phyloP scores from a whole-genome alignment of 2,888 invertebrate species.

The Atethmia centrago region DNA sequence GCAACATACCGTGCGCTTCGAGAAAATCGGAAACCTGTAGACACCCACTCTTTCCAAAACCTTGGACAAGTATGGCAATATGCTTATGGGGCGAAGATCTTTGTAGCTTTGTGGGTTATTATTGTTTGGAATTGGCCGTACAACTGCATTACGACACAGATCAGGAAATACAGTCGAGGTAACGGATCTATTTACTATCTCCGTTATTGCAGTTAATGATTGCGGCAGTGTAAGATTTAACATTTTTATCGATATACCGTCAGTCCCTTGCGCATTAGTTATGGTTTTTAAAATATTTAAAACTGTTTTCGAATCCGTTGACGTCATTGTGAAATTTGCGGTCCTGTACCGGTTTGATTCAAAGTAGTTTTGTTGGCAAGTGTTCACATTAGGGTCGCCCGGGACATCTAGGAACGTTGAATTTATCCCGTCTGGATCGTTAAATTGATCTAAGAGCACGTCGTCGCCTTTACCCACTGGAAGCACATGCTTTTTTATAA shows the following conservation, averaged over 20 bases:
- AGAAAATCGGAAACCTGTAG: not conserved
- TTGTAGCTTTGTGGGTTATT: not conserved
- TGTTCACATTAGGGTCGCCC: not conserved
- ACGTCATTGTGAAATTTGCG: not conserved
- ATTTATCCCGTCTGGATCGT: not conserved
- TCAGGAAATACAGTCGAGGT: too few relatives aligned
- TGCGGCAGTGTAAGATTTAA: not conserved
- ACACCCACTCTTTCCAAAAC: not conserved
- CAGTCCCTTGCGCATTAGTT: not conserved
- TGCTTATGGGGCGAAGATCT: not conserved
- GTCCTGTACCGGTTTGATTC: not conserved
- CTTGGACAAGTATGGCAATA: not conserved
- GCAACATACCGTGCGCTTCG: not conserved
- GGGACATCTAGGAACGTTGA: not conserved
- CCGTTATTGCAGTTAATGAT: not conserved
- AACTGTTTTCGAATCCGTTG: not conserved
- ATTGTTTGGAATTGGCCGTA: not conserved
- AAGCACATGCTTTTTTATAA: not conserved
- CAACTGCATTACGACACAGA: not conserved
- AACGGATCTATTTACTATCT: too few relatives aligned
- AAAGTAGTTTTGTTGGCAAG: not conserved
- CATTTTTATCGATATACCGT: not conserved
- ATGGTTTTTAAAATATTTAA: not conserved
- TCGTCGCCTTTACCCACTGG: not conserved
- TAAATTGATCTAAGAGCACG: not conserved